phyloP scores from a whole-genome alignment of 1,140 invertebrate genomes.

The Aphelenchoides besseyi region DNA sequence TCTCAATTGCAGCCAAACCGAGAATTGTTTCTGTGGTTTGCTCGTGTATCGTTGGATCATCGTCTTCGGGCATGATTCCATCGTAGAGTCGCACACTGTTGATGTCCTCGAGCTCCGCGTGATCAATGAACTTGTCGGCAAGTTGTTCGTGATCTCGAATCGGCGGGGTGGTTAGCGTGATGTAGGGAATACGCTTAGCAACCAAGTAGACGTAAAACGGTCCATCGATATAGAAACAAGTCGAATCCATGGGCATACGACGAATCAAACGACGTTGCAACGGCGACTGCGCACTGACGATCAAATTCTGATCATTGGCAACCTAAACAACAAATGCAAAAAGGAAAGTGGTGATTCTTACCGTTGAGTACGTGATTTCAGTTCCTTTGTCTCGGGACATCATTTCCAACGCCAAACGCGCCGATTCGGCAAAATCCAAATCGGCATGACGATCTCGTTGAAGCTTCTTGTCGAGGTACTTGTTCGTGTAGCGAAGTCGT shows the following conservation, averaged over 20 bases:
- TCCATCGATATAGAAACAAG: constrained; percentile 80
- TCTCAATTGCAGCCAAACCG: constrained; percentile 80
- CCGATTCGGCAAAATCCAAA: constrained; percentile 75
- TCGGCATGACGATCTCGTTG: constrained; percentile 67
- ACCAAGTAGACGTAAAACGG: constrained; percentile 78
- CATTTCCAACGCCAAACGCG: constrained; percentile 77
- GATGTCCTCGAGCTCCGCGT: constrained; percentile 31
- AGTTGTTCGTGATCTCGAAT: constrained; percentile 17
- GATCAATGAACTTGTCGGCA: constrained; percentile 45
- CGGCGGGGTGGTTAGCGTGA: constrained; percentile 74
- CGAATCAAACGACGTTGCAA: constrained; percentile 74
- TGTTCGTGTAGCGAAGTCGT: constrained; percentile 85
- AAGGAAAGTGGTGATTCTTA: too few relatives aligned
- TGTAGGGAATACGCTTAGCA: constrained; percentile 76
- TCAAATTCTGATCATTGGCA: constrained; percentile 64
- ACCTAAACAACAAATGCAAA: constrained; percentile 18
- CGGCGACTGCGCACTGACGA: constrained; percentile 81
- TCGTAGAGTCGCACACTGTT: constrained; percentile 25
- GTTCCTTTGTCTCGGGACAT: constrained; percentile 79
- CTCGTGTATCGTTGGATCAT: constrained; percentile 72
- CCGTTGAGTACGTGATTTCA: constrained; percentile 72
- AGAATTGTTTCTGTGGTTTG: constrained; percentile 87
- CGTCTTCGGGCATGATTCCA: constrained; percentile 26
- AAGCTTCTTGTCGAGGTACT: constrained; percentile 77
- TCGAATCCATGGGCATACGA: constrained; percentile 69